phyloP scores from a whole-genome alignment of 2,888 invertebrate species.

The Pyrrhia umbra region DNA sequence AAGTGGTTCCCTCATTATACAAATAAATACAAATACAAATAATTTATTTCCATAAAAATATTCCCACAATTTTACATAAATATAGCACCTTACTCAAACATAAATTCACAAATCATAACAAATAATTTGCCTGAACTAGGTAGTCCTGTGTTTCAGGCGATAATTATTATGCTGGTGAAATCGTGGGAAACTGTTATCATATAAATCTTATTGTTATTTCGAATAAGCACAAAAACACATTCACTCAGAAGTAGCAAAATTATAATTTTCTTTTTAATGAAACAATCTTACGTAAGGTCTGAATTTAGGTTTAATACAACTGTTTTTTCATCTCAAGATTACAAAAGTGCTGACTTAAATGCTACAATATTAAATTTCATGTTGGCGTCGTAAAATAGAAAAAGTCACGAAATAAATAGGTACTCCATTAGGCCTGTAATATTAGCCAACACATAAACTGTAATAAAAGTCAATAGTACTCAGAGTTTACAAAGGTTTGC shows the following conservation, averaged over 20 bases:
- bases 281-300: neutral
- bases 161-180: no score
- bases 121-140: no score
- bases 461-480: constrained; percentile 16
- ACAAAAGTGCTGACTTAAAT: neutral
- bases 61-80: no score
- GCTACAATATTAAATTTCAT: neutral
- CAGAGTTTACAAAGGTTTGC: constrained; percentile 7
- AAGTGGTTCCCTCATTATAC: no score
- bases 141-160: no score
- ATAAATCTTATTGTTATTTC: neutral
- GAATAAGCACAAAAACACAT: neutral
- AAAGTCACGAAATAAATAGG: neutral
- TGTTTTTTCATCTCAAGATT: neutral
- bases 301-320: neutral
- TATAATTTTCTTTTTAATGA: neutral
- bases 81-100: no score
- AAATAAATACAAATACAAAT: no score
- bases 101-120: no score
- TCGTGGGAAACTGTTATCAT: no score
- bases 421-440: constrained; percentile 8
- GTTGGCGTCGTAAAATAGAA: neutral
- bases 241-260: neutral
- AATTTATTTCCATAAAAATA: no score
- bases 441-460: neutral